phyloP scores from a whole-genome alignment of 2,888 invertebrate species.

The Mythimna pallens region DNA sequence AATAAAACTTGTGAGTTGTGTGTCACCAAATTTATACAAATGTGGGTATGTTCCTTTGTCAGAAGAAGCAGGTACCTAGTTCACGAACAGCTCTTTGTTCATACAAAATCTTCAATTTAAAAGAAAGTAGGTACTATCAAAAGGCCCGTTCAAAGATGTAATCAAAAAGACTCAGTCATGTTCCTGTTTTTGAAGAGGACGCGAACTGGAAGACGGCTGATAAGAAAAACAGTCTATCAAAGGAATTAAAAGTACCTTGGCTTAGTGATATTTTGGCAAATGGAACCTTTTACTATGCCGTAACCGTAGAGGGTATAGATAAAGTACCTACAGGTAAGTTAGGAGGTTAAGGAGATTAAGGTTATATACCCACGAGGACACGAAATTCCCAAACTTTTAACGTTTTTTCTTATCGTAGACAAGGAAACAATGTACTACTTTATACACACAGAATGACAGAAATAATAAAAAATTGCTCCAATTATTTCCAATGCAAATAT shows the following conservation, averaged over 20 bases:
- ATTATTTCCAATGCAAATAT: constrained; percentile 70
- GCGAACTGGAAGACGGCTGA: constrained; percentile 65
- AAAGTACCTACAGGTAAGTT: background rate
- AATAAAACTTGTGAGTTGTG: constrained; percentile 31
- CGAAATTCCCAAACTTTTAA: too few relatives aligned
- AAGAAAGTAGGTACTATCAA: constrained; percentile 37
- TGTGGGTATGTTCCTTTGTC: constrained; percentile 13
- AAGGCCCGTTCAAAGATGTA: constrained; percentile 57
- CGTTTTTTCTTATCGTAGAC: too few relatives aligned
- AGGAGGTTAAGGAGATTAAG: background rate
- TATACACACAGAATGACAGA: background rate
- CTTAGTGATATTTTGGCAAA: constrained; percentile 37
- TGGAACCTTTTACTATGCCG: constrained; percentile 34
- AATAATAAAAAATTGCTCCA: constrained; percentile 48
- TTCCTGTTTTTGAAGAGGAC: constrained; percentile 60
- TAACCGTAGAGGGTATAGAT: constrained; percentile 2
- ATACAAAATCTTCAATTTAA: constrained; percentile 49
- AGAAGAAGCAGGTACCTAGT: constrained; percentile 30
- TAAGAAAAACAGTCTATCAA: constrained; percentile 63
- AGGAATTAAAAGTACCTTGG: constrained; percentile 65
- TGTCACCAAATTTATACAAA: constrained; percentile 25
- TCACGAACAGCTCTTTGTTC: constrained; percentile 38
- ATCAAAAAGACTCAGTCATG: constrained; percentile 61
- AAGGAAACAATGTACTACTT: too few relatives aligned
- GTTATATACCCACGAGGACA: background rate